A percentile compares a stretch with the other conserved stretches of the same genome.
Conservation (phyloP, 2,113 vertebrate species). For the Eurypyga helias region DNA sequence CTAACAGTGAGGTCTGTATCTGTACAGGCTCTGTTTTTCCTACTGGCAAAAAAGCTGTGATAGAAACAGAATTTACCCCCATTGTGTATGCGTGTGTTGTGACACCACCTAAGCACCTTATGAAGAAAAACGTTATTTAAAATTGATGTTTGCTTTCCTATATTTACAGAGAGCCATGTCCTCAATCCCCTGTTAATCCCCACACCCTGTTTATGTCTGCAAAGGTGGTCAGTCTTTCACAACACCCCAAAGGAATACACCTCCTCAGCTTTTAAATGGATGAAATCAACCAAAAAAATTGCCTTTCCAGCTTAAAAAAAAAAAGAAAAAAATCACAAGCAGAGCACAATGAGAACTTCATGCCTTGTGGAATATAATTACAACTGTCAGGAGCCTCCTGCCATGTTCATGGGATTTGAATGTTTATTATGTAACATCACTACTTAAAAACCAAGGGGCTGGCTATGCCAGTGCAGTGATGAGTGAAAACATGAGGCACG, state of each 20-base stretch:
- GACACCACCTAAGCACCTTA: background rate
- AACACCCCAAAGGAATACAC: background rate
- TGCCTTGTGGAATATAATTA: constrained; percentile 27
- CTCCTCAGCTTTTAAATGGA: background rate
- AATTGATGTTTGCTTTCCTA: background rate
- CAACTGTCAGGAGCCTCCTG: constrained; percentile 6
- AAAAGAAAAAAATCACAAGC: background rate
- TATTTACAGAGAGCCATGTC: background rate
- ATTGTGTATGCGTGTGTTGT: background rate
- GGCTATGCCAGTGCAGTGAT: background rate
- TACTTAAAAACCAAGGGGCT: background rate
- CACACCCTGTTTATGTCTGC: background rate
- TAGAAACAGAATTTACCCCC: background rate
- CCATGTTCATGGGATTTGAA: background rate
- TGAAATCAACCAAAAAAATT: constrained; percentile 18
- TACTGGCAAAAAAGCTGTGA: background rate
- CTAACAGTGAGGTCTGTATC: background rate
- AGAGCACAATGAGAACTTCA: background rate
- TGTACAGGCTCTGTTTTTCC: background rate
- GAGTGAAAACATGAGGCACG: background rate
- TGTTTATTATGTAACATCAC: background rate
- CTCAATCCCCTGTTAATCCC: background rate
- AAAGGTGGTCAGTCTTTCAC: background rate
- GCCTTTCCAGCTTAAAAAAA: background rate
- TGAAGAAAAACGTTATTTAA: background rate